Evolutionary conservation across 1,140 invertebrate species (phyloP), one percentile per base, ranked within the genome.

Genomic region (Drosophila tropicalis): DNA sequence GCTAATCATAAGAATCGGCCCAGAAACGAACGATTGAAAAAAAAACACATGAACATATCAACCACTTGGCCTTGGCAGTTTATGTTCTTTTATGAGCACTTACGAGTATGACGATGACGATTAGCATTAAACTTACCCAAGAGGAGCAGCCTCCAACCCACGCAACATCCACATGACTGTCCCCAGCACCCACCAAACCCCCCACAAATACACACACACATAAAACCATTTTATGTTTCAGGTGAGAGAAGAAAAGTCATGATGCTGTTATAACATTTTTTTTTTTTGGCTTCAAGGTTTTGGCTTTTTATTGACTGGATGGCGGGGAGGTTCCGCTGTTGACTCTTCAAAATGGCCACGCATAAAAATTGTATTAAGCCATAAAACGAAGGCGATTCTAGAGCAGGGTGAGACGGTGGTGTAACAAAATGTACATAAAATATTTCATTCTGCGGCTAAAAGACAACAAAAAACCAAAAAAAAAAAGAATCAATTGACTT

Each of bases 311-410:
- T 77, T 77, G 62, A 68, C 17, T 60, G 51, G 54, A 64, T 75
- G 47, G 60, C 55, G 36, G 58, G 13, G 62, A 10, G 65, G 54
- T 58, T 55, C 70, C 69, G 41, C 62, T 65, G 66, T 73, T 81
- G 66, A 70, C 70, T 78, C 62, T 69, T 71, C 57, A 67, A 84
- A 79, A 80, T 83, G 84, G 79, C 76, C 84, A 70, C 71, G 73
- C 84, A 87, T 87, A 87, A 89, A 87, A 87, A 87, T 83, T 83
- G 75, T 87, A 87, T 87, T 87, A 89, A 87, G 83, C 64, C 76
- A 83, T 87, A 89, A 87, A 87, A 81, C 40, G 67, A 22, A 19
- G 62, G n/a, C n/a, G 22, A 9, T 13, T 34, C 69, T 41, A 65
- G 41, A 51, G 56, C 25, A 29, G 29, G 51, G 19, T 13, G 25